Evolutionary conservation across 1,140 invertebrate genomes (phyloP).

Genomic region (Sarcophaga bullata): DNA sequence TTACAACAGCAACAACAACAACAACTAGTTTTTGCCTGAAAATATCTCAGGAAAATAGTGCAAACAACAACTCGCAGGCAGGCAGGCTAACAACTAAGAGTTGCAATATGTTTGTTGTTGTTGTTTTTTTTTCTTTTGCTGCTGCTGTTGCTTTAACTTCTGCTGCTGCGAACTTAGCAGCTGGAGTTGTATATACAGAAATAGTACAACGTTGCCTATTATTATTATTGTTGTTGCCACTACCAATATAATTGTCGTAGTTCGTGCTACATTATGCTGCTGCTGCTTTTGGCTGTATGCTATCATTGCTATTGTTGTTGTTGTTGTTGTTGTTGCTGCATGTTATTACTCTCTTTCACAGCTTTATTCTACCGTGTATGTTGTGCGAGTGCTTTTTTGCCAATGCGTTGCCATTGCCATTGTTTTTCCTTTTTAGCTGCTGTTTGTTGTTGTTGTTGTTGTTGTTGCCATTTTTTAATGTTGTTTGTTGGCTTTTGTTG

Average conservation of each 20-base stretch:
- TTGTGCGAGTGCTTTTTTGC: background rate
- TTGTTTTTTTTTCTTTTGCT: background rate
- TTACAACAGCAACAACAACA: background rate
- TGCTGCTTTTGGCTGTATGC: background rate
- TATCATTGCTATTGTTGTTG: background rate
- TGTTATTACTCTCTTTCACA: background rate
- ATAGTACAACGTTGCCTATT: background rate
- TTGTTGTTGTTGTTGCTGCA: background rate
- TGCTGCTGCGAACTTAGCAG: background rate
- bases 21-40: conserved; percentile 5
- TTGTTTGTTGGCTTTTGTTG: conserved; percentile 35
- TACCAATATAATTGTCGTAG: background rate
- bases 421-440: conserved; percentile 2
- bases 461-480: background rate
- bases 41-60: conserved; percentile 37
- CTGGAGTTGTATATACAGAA: background rate
- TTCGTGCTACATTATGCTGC: background rate
- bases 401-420: background rate
- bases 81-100: background rate
- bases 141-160: conserved; percentile 14
- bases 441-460: conserved; percentile 14
- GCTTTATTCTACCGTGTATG: background rate
- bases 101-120: conserved; percentile 18
- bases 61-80: background rate
- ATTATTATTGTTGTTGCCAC: background rate